Evolutionary conservation across 2,797 vertebrate genomes (phyloP).

Genomic region (Tangara arthus): DNA sequence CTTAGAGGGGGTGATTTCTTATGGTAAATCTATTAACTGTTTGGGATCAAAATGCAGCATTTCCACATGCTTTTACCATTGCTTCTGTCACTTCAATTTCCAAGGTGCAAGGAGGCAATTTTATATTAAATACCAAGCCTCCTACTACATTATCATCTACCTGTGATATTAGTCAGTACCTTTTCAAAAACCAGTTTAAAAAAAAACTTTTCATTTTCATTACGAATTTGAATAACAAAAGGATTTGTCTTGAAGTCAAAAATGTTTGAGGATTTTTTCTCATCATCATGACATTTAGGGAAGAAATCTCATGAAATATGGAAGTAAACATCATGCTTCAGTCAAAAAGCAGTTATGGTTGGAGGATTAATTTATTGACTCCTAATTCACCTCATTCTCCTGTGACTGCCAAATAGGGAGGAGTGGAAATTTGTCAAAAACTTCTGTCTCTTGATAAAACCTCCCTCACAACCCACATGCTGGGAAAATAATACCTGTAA

Average conservation of each 20-base stretch:
- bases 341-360: background rate
- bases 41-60: background rate
- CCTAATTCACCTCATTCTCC: background rate
- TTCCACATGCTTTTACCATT: background rate
- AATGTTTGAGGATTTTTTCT: background rate
- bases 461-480: background rate
- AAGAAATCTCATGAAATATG: background rate
- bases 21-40: background rate
- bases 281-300: background rate
- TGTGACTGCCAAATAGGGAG: background rate
- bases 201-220: rapidly evolving
- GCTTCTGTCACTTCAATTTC: background rate
- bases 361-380: conserved; percentile 27
- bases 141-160: background rate
- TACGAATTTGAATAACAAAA: background rate
- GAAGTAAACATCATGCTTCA: background rate
- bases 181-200: background rate
- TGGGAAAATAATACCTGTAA: conserved; percentile 46
- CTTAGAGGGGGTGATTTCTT: background rate
- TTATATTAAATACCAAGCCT: background rate
- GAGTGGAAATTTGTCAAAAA: conserved; percentile 27
- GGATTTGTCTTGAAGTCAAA: background rate
- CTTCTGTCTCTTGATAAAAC: background rate
- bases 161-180: background rate
- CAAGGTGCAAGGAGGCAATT: background rate